phyloP scores from a whole-genome alignment of 2,888 invertebrate genomes.

The Ligdia adustata region DNA sequence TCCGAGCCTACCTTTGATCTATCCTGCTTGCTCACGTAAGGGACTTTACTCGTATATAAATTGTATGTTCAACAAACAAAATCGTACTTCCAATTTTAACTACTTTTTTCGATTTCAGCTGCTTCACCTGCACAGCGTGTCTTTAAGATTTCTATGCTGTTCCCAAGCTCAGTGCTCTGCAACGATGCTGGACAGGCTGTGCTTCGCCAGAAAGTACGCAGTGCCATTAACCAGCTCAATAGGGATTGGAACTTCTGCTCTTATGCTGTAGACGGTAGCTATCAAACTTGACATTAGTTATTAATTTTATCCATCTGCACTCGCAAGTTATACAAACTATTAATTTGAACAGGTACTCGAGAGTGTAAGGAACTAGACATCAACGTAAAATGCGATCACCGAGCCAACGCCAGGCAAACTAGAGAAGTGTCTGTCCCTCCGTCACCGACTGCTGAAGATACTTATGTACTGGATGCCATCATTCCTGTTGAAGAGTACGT shows the following conservation, averaged over 20 bases:
- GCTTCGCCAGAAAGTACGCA: constrained; percentile 93
- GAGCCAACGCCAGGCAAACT: constrained; percentile 85
- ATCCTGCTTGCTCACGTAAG: constrained; percentile 96
- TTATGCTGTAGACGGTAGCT: constrained; percentile 91
- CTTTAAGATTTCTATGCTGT: constrained; percentile 96
- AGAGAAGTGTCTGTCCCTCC: constrained; percentile 83
- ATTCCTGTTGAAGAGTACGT: constrained; percentile 95
- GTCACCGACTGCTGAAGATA: constrained; percentile 88
- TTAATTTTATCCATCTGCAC: no score
- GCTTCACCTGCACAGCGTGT: constrained; percentile 96
- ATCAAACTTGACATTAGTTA: no score
- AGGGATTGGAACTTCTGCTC: constrained; percentile 99
- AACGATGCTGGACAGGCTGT: constrained; percentile 98
- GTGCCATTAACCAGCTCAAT: constrained; percentile 95
- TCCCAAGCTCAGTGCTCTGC: constrained; percentile 98
- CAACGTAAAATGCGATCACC: constrained; percentile 95
- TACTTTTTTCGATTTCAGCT: constrained; percentile 73
- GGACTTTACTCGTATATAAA: constrained; percentile 9
- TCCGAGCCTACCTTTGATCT: constrained; percentile 91
- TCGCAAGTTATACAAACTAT: no score
- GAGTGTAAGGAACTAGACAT: constrained; percentile 96
- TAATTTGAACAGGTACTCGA: constrained; percentile 85
- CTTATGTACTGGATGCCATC: constrained; percentile 91
- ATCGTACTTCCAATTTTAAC: background rate
- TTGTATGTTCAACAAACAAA: no score